Base-by-base conservation (phyloP, 2,113 vertebrate genomes). In the Antechinus stuartii region DNA sequence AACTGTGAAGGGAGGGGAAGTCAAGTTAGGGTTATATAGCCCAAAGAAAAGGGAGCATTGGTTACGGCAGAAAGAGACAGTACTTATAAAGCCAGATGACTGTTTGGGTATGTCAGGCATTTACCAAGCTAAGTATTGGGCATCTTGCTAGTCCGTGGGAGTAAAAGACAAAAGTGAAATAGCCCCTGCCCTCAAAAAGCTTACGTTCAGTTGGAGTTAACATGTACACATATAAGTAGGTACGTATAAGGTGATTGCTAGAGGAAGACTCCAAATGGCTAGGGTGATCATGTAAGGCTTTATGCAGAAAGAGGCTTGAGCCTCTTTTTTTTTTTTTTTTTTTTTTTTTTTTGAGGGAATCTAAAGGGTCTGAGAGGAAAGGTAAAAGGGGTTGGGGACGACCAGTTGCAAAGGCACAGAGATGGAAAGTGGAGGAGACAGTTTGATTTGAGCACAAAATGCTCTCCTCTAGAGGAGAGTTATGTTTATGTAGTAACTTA, bases 321-420 rank as follows among this genome's bases (percentile, higher is more conserved):
- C 16, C 49, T 7, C 0, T 49, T 49, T 6, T 49, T 7, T 49
- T 49, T 4, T 5, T 49, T 49, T 49, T 0, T 49, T 49, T 25
- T 42, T 47, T 47, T 49, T 49, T 7, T 49, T 6, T 7, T 49
- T 25, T 47, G 27, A 76, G 12, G 91, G 61, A 25, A 53, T 92
- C 0, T 56, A n/a, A 46, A 25, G 30, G 24, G 61, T 95, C 25
- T 68, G 1, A 49, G 10, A 23, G 8, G 8, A 52, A 10, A 90
- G 9, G 90, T 0, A 50, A 14, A 3, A 61, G 0, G 50, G 12
- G n/a, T 49, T 9, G 8, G 8, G 27, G 25, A 14, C 10, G 0
- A 16, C 42, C 19, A 46, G 2, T 22, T 84, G 68, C 35, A 76
- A 68, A 68, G 30, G 30, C 61, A 68, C 12, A 68, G 35, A 84